Evolutionary conservation across 2,113 vertebrate species (phyloP), one percentile per base, ranked within the genome.

Genomic region (Anolis sagrei): DNA sequence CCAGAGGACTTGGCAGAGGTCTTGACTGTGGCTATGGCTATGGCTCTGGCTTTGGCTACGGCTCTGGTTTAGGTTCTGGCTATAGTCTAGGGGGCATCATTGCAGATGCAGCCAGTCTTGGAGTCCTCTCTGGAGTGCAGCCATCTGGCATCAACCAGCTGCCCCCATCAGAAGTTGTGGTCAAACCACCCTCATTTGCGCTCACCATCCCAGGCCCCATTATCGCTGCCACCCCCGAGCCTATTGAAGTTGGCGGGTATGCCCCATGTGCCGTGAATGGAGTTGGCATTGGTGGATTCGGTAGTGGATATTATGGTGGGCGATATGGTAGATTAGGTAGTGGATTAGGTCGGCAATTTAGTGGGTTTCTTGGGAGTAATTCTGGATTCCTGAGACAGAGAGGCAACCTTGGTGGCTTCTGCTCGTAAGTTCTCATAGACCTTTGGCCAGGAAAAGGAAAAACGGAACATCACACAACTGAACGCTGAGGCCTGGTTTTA

Each of bases 171-270:
- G 64, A 85, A 13, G 10, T 79, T 1, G 1, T 1, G 0, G 2
- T 85, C 34, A 64, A 61, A 32, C 76, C 64, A 2, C 5, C 64
- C 0, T 0, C 83, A 1, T 0, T 2, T 0, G 2, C 7, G 1
- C 7, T 85, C 25, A 85, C 25, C 64, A 1, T 72, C 49, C 83
- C 83, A 16, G 76, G 83, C 5, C 1, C 76, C 48, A 85, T 85
- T 25, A 16, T 85, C 8, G 79, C 75, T 0, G 64, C 83, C 1
- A 79, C 48, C 32, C 39, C 64, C 9, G 32, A 70, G 1, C 76
- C 48, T 2, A 64, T 85, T 0, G 5, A 32, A 1, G 76, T 85
- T 3, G 76, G 83, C 36, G 83, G 83, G 62, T 27, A 44, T 49
- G 51, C 34, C 0, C 76, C 76, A 4, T 72, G 66, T 44, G 64